Evolutionary conservation across 2,888 invertebrate genomes (phyloP).

Genomic region (Campoplex nolae): DNA sequence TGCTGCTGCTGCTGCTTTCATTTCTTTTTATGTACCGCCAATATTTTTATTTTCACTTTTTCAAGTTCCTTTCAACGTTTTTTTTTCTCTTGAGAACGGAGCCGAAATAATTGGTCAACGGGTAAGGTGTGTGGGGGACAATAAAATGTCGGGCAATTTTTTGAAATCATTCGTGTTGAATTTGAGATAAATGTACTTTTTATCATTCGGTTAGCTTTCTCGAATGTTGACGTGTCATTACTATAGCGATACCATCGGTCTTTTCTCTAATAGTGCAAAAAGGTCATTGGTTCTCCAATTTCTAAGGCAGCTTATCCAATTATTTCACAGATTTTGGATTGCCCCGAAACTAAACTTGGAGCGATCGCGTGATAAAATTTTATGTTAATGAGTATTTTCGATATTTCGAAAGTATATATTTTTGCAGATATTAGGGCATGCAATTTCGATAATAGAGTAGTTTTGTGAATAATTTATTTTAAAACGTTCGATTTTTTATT

Average conservation of each 20-base stretch:
- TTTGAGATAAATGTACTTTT: neutral
- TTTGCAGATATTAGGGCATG: slow-evolving; percentile 37
- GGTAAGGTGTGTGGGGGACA: neutral
- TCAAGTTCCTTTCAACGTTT: neutral
- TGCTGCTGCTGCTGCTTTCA: neutral
- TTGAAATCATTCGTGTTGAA: neutral
- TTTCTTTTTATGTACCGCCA: neutral
- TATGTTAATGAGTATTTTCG: slow-evolving; percentile 11
- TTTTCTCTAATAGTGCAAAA: neutral
- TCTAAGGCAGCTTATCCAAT: neutral
- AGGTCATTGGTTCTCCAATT: neutral
- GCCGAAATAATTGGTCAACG: neutral
- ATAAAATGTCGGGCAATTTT: neutral
- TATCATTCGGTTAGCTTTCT: neutral
- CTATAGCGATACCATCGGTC: neutral
- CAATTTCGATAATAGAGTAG: slow-evolving; percentile 67
- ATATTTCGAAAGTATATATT: slow-evolving; percentile 18
- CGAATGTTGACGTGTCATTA: neutral
- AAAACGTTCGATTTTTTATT: slow-evolving; percentile 42
- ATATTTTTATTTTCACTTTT: neutral
- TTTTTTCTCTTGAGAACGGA: neutral
- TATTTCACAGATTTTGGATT: neutral
- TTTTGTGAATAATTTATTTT: slow-evolving; percentile 66
- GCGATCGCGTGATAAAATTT: slow-evolving; percentile 53
- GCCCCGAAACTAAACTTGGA: slow-evolving; percentile 11